phyloP scores from a whole-genome alignment of 2,888 invertebrate species.

The Girardia tigrina region DNA sequence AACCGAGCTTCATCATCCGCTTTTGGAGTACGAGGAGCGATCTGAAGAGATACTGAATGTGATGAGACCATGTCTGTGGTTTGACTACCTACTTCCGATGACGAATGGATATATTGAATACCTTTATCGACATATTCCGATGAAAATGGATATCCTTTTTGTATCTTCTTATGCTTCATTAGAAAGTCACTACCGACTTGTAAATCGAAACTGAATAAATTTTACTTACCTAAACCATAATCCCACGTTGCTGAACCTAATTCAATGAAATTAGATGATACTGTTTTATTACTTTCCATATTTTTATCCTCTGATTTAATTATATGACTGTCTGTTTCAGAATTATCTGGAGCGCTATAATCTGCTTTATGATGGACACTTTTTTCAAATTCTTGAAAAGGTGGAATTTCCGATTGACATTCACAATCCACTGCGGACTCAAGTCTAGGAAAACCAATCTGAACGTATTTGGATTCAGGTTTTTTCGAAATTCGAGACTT shows the following conservation, averaged over 20 bases:
- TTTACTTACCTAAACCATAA: background rate
- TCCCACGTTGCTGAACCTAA: background rate
- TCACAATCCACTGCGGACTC: background rate
- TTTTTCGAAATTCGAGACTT: no score
- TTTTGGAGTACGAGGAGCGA: background rate
- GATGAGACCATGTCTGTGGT: background rate
- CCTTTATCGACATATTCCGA: background rate
- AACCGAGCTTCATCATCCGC: background rate
- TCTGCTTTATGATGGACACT: no score
- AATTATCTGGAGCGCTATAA: background rate
- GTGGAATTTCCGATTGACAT: background rate
- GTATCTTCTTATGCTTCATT: background rate
- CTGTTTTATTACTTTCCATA: background rate
- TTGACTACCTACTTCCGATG: background rate
- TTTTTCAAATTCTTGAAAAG: background rate
- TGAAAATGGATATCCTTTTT: background rate
- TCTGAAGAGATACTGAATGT: background rate
- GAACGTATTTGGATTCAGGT: no score
- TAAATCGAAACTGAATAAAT: background rate
- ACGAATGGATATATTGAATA: background rate
- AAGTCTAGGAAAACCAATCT: background rate
- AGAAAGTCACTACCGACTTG: background rate
- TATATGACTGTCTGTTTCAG: background rate
- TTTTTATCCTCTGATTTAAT: background rate
- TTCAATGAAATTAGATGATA: background rate